phyloP scores from a whole-genome alignment of 2,888 invertebrate genomes.

The Xanthostigma xanthostigma region DNA sequence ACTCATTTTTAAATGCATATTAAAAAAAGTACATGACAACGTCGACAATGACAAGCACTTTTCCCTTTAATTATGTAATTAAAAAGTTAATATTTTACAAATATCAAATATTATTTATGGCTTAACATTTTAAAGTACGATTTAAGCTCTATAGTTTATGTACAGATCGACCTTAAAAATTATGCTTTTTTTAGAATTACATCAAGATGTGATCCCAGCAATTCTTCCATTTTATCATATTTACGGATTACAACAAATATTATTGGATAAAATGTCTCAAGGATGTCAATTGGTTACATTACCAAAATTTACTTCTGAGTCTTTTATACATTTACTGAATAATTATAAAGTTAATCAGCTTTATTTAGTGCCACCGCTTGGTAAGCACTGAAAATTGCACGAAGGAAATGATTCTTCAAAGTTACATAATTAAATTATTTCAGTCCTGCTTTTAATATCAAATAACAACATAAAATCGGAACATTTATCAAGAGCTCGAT shows the following conservation, averaged over 20 bases:
- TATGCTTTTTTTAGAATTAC: slow-evolving; percentile 24
- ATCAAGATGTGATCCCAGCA: slow-evolving; percentile 48
- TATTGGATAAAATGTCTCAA: slow-evolving; percentile 38
- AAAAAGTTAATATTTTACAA: no score
- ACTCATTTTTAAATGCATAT: no score
- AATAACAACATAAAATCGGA: slow-evolving; percentile 40
- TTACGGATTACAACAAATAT: slow-evolving; percentile 50
- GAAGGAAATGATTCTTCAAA: no score
- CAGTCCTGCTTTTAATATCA: slow-evolving; percentile 53
- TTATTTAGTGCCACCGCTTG: slow-evolving; percentile 67
- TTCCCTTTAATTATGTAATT: no score
- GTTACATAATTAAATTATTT: slow-evolving; percentile 18
- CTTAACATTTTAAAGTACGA: no score
- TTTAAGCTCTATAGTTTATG: no score
- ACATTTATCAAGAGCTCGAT: slow-evolving; percentile 38
- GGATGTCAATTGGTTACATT: slow-evolving; percentile 54
- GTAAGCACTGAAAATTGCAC: slow-evolving; percentile 27
- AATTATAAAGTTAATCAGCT: slow-evolving; percentile 45
- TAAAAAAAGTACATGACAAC: no score
- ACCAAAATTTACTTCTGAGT: slow-evolving; percentile 56
- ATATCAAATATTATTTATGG: no score
- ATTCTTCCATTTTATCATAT: slow-evolving; percentile 74
- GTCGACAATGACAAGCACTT: no score
- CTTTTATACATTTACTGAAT: slow-evolving; percentile 47
- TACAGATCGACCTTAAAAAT: no score